Evolutionary conservation across 2,888 invertebrate genomes (phyloP), one percentile per base, ranked within the genome.

Genomic region (Scaptomyza tumidula): DNA sequence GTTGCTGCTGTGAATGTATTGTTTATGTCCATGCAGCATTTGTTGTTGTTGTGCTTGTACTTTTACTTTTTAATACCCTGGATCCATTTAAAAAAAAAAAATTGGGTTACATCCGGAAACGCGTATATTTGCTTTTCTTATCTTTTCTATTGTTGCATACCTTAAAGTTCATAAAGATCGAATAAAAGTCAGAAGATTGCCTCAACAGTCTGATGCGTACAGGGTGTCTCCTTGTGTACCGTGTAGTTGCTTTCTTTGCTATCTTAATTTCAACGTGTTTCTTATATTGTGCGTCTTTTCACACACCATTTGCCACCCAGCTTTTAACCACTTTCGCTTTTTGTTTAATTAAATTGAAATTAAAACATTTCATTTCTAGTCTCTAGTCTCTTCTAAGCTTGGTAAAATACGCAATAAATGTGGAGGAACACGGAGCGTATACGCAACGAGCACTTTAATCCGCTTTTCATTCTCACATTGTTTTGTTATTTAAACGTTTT

Each of bases 341-440:
- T 61, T 81, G 44, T 71, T 78, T 76, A 81, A 85, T 76, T 76
- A 67, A 81, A 79, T 80, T 62, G 58, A 79, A 85, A 76, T 78
- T 70, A 65, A 80, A 59, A 62, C 16, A 67, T 64, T 54, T 35
- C 43, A 57, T 39, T 67, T 50, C 4, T 48, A 16, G 16, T 19
- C 9, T 29, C n/a, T 10, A 19, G 6, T n/a, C 3, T 45, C 24
- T 33, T 39, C 27, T 39, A 16, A 45, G 44, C 35, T 33, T 49
- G 19, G 27, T 14, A 14, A 35, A 37, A 49, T 57, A 61, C 54
- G 55, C 39, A 49, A 73, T 50, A 44, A 39, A 52, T 39, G n/a
- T 14, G 50, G 14, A n/a, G 9, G 43, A 29, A 14, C 43, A 61
- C 24, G 44, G n/a, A 19, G 43, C 35, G 50, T 57, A 61, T 60